Base-by-base conservation (phyloP, 2,113 vertebrate genomes). In the Gorsachius goisagi region DNA sequence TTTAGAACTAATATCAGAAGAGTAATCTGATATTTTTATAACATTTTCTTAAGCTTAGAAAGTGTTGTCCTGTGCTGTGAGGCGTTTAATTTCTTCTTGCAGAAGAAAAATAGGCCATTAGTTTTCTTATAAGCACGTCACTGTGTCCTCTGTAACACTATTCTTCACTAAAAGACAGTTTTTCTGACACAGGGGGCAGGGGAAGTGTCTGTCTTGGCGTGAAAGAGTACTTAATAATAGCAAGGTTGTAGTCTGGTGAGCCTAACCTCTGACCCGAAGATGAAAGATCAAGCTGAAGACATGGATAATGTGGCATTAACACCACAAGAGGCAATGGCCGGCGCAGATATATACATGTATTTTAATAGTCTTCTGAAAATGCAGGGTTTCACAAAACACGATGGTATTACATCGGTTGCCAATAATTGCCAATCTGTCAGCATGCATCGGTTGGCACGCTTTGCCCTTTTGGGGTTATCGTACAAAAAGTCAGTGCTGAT, bases 401-500 rank as follows among this genome's bases (percentile, higher is more conserved):
- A 8, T 3, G 69, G 58, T 85, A 39, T 91, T 68, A 27, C 15
- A 16, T 7, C 12, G 23, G 26, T 75, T 78, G 62, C 73, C 55
- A 89, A 45, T 92, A 95, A 91, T 59, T 84, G 68, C 94, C 41
- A 73, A 95, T 33, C 89, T 96, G 72, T 95, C 94, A 81, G 63
- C 22, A 1, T 58, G 69, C 49, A 33, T 68, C 10, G 12, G 20
- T 45, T 96, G 92, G 92, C 89, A 76, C 44, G 68, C 72, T 49
- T 39, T 88, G 85, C 56, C 80, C 82, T 76, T 64, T 69, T 68
- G 91, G 33, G 16, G 60, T 74, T 91, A 44, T 45, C 88, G 81
- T 56, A 89, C 93, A 85, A 78, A 91, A 93, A 93, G 74, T 85
- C 95, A 92, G 56, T 55, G 91, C 74, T 97, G 96, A 96, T 95